These are phyloP conservation scores for Podotricha telesiphe DNA, from an alignment of 2,888 invertebrate genomes.

Conservation along the genomic window DNA sequence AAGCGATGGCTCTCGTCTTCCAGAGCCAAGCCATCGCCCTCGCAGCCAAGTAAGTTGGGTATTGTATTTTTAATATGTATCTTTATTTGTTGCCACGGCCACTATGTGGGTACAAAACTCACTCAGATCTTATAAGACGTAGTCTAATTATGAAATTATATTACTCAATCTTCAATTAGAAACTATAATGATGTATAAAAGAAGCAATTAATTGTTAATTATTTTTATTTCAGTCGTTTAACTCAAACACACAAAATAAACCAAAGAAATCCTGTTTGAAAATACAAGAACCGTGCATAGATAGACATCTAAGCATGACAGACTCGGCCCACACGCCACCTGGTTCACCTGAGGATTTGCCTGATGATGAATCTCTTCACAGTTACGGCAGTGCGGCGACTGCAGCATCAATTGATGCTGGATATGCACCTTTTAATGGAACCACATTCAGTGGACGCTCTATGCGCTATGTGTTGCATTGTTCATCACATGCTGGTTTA, in stretches of 20 bases:
- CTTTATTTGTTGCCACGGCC: constrained; percentile 31
- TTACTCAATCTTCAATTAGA: background rate
- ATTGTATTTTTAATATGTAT: constrained; percentile 4
- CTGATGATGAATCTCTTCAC: constrained; percentile 90
- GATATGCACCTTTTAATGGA: constrained; percentile 90
- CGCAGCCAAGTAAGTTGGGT: constrained; percentile 82
- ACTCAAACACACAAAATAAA: constrained; percentile 67
- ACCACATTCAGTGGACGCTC: constrained; percentile 88
- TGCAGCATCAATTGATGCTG: constrained; percentile 91
- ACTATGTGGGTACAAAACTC: constrained; percentile 21
- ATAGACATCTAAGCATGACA: constrained; percentile 71
- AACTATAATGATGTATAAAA: background rate
- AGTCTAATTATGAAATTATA: background rate
- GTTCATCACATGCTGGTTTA: constrained; percentile 90
- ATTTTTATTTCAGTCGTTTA: constrained; percentile 73
- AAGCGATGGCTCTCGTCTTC: constrained; percentile 75
- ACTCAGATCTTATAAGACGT: background rate
- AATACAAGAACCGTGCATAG: constrained; percentile 63
- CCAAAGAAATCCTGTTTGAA: constrained; percentile 71
- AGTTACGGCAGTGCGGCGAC: constrained; percentile 92
- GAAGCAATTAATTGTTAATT: constrained; percentile 18
- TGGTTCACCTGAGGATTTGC: constrained; percentile 85
- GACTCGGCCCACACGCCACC: constrained; percentile 84
- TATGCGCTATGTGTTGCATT: constrained; percentile 92
- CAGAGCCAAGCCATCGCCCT: constrained; percentile 79